phyloP scores from a whole-genome alignment of 2,888 invertebrate species.

The Clitarchus hookeri region DNA sequence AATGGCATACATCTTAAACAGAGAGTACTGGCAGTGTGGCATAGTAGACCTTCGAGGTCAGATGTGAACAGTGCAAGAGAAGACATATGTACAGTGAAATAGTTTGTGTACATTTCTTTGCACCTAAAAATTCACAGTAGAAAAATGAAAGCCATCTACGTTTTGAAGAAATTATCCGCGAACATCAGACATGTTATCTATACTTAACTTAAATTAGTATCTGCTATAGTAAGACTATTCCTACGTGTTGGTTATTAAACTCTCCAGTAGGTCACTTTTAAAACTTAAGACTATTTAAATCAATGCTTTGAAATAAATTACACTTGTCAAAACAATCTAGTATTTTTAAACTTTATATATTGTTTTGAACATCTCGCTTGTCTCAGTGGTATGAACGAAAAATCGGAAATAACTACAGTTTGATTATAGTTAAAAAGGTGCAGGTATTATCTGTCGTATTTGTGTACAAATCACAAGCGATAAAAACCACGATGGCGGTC shows the following conservation, averaged over 20 bases:
- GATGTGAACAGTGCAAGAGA: constrained; percentile 7
- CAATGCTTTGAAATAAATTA: no score
- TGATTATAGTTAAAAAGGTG: no score
- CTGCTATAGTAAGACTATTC: not conserved
- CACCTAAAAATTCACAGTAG: not conserved
- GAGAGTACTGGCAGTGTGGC: constrained; percentile 6
- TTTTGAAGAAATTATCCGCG: not conserved
- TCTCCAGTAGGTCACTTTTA: not conserved
- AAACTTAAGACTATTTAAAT: no score
- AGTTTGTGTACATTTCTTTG: not conserved
- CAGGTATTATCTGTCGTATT: no score
- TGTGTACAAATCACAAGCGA: no score
- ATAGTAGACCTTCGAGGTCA: not conserved
- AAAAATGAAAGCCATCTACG: not conserved
- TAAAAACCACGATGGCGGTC: no score
- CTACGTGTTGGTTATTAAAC: not conserved
- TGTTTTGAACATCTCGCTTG: no score
- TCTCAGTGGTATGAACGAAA: no score
- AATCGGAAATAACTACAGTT: no score
- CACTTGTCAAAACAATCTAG: no score
- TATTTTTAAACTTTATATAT: no score
- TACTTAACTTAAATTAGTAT: not conserved
- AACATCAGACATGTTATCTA: not conserved
- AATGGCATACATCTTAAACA: constrained; percentile 9
- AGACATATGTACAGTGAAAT: constrained; percentile 2